Conservation (phyloP, 2,113 vertebrate genomes). For the Callopanchax toddi region DNA sequence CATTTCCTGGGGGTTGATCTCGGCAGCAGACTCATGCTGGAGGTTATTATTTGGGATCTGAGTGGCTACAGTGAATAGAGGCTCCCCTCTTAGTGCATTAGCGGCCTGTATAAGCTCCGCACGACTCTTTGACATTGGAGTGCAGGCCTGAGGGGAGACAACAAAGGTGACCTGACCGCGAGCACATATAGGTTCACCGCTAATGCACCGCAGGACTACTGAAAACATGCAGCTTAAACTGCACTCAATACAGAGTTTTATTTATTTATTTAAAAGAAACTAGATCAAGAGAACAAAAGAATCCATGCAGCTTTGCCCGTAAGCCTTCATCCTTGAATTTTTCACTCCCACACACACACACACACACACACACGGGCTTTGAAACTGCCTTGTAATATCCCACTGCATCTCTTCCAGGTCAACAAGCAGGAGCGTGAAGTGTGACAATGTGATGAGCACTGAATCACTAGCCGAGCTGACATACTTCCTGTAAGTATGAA, state of each 20-base stretch:
- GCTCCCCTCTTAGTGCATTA: constrained; percentile 61
- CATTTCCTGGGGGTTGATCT: constrained; percentile 57
- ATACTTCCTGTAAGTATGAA: constrained; percentile 26
- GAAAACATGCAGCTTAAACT: constrained; percentile 45
- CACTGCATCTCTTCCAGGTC: constrained; percentile 75
- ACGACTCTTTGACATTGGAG: constrained; percentile 64
- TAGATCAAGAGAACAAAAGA: constrained; percentile 33
- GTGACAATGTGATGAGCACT: constrained; percentile 54
- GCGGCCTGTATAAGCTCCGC: constrained; percentile 70
- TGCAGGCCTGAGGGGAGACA: constrained; percentile 62
- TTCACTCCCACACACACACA: constrained; percentile 15
- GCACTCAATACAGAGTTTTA: constrained; percentile 28
- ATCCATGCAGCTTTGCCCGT: constrained; percentile 22
- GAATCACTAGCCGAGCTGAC: constrained; percentile 15
- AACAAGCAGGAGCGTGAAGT: constrained; percentile 57
- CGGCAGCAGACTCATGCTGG: constrained; percentile 35
- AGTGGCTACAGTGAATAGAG: constrained; percentile 57
- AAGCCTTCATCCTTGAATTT: constrained; percentile 41
- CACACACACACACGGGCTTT: constrained; percentile 34
- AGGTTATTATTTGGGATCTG: constrained; percentile 51
- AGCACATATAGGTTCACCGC: constrained; percentile 44
- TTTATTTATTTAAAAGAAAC: constrained; percentile 43
- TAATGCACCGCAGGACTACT: constrained; percentile 42
- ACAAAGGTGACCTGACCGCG: constrained; percentile 63
- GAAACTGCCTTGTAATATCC: constrained; percentile 46